phyloP scores from a whole-genome alignment of 2,888 invertebrate genomes.

The Parnassius orleans region DNA sequence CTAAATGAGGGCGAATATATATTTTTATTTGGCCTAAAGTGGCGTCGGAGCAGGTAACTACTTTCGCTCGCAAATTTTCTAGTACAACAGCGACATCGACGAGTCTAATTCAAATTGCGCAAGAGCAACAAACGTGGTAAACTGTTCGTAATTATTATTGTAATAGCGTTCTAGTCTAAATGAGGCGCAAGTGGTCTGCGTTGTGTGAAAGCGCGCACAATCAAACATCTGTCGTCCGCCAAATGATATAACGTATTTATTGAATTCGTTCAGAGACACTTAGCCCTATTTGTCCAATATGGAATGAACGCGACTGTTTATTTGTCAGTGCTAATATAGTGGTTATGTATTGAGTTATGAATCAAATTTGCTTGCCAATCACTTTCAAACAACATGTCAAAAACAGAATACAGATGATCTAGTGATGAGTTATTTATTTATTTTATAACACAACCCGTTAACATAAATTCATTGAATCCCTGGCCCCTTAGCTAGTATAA shows the following conservation, averaged over 20 bases:
- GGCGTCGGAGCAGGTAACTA: constrained; percentile 31
- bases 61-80: constrained; percentile 73
- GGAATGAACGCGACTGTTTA: background rate
- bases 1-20: constrained; percentile 1
- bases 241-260: constrained; percentile 22
- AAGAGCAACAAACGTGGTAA: constrained; percentile 41
- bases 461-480: no score
- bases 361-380: background rate
- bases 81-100: constrained; percentile 35
- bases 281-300: constrained; percentile 9
- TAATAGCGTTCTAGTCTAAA: constrained; percentile 66
- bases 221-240: constrained; percentile 33
- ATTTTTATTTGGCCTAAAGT: constrained; percentile 9
- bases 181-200: constrained; percentile 34
- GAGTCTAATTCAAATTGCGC: constrained; percentile 25
- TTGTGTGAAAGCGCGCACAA: constrained; percentile 48
- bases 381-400: background rate
- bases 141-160: constrained; percentile 67
- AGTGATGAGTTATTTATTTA: no score
- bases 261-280: constrained; percentile 10
- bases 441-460: no score
- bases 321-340: background rate
- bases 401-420: background rate
- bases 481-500: no score
- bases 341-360: background rate